Conservation (phyloP, 2,888 invertebrate species). For the Agonopterix arenella region DNA sequence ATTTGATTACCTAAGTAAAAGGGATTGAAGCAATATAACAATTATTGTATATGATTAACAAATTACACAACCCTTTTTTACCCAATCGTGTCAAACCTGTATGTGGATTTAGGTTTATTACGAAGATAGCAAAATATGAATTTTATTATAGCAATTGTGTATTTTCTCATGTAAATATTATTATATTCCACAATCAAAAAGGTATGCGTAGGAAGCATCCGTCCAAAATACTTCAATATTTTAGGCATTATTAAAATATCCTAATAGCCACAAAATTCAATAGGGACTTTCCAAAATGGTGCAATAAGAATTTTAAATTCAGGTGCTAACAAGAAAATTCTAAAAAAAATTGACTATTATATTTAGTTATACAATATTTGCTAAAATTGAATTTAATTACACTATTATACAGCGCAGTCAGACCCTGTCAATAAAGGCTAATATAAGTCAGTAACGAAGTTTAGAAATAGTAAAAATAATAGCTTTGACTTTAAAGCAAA, state of each 20-base stretch:
- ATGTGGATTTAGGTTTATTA: slow-evolving; percentile 35
- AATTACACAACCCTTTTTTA: slow-evolving; percentile 71
- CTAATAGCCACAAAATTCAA: slow-evolving; percentile 36
- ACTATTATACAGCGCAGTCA: slow-evolving; percentile 60
- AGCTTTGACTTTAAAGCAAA: slow-evolving; percentile 17
- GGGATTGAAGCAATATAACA: slow-evolving; percentile 46
- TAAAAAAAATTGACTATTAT: slow-evolving; percentile 56
- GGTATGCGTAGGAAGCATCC: slow-evolving; percentile 21
- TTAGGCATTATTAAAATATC: slow-evolving; percentile 25
- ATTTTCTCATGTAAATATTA: slow-evolving; percentile 15
- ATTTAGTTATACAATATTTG: slow-evolving; percentile 50
- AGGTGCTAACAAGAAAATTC: slow-evolving; percentile 59
- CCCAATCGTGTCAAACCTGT: slow-evolving; percentile 58
- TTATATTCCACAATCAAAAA: slow-evolving; percentile 18
- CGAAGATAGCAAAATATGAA: slow-evolving; percentile 44
- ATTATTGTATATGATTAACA: slow-evolving; percentile 65
- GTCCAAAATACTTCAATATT: slow-evolving; percentile 27
- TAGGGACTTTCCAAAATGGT: slow-evolving; percentile 48
- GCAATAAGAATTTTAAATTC: slow-evolving; percentile 53
- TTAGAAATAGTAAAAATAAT: slow-evolving; percentile 10
- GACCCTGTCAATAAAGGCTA: slow-evolving; percentile 74
- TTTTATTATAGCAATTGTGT: slow-evolving; percentile 22
- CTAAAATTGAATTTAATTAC: slow-evolving; percentile 61
- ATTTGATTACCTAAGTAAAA: slow-evolving; percentile 23
- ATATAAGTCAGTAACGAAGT: slow-evolving; percentile 21